Evolutionary conservation across 2,113 vertebrate genomes (phyloP).

Genomic region (Lycaon pictus): DNA sequence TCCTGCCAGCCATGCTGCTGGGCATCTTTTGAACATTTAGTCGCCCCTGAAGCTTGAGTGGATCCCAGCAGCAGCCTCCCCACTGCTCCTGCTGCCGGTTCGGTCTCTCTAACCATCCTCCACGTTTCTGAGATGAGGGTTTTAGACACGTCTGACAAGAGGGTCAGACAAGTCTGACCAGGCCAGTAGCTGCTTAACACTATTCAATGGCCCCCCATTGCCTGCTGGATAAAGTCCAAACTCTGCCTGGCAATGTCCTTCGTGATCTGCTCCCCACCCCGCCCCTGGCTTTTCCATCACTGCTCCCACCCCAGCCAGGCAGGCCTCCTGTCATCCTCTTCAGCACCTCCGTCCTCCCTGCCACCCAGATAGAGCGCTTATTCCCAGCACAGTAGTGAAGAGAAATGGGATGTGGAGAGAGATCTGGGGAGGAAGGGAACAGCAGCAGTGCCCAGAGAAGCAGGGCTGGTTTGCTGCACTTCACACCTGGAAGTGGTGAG

Average conservation of each 20-base stretch:
- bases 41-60: not conserved
- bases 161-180: not conserved
- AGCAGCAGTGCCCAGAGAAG: not conserved
- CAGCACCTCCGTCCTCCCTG: not conserved
- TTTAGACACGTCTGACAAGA: slow-evolving; percentile 42
- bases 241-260: not conserved
- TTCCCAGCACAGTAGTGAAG: not conserved
- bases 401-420: not conserved
- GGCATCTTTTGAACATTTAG: not conserved
- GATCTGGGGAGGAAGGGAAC: not conserved
- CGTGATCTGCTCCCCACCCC: not conserved
- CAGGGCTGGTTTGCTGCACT: not conserved
- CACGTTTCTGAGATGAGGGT: not conserved
- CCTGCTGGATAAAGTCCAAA: not conserved
- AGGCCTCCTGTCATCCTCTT: not conserved
- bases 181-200: not conserved
- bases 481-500: slow-evolving; percentile 77
- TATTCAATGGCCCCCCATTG: not conserved
- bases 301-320: not conserved
- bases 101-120: not conserved
- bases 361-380: not conserved
- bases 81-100: not conserved
- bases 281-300: not conserved
- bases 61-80: not conserved
- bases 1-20: not conserved